Percentiles rank a stretch among this genome's conserved stretches.
phyloP scores from a whole-genome alignment of 2,888 invertebrate genomes.

The Altica lythri region DNA sequence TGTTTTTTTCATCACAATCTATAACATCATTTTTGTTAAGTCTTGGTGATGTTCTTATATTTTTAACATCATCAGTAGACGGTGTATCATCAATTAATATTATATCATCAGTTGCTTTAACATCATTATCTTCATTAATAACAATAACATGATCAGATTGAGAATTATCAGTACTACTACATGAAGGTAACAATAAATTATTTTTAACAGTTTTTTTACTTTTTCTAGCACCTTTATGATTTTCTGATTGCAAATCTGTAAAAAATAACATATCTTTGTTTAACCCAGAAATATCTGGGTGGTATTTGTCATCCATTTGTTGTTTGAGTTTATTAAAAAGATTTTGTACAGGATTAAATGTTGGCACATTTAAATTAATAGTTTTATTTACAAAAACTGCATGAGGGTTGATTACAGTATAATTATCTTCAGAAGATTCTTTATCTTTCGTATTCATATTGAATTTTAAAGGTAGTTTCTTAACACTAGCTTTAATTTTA shows the following conservation, averaged over 20 bases:
- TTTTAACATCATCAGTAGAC: constrained; percentile 8
- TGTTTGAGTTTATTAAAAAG: constrained; percentile 37
- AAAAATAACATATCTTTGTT: constrained; percentile 7
- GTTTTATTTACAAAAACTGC: constrained; percentile 14
- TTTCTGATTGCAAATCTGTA: neutral
- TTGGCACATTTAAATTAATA: constrained; percentile 21
- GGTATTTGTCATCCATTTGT: constrained; percentile 19
- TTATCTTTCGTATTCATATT: constrained; percentile 27
- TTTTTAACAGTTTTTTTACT: constrained; percentile 10
- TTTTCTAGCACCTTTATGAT: neutral
- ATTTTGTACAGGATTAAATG: constrained; percentile 35
- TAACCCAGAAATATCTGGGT: constrained; percentile 2
- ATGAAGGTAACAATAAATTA: constrained; percentile 8
- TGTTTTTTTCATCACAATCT: neutral
- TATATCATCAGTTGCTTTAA: constrained; percentile 1
- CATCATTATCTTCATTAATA: constrained; percentile 5
- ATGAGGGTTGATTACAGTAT: constrained; percentile 15
- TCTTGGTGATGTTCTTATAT: constrained; percentile 10
- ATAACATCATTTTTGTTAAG: neutral
- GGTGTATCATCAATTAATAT: constrained; percentile 9
- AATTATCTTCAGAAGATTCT: constrained; percentile 2
- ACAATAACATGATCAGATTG: constrained; percentile 10
- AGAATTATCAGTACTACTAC: neutral
- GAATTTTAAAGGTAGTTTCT: constrained; percentile 31
- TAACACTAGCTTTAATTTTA: constrained; percentile 32